Conservation (phyloP, 2,797 vertebrate species). For the Mareca penelope region DNA sequence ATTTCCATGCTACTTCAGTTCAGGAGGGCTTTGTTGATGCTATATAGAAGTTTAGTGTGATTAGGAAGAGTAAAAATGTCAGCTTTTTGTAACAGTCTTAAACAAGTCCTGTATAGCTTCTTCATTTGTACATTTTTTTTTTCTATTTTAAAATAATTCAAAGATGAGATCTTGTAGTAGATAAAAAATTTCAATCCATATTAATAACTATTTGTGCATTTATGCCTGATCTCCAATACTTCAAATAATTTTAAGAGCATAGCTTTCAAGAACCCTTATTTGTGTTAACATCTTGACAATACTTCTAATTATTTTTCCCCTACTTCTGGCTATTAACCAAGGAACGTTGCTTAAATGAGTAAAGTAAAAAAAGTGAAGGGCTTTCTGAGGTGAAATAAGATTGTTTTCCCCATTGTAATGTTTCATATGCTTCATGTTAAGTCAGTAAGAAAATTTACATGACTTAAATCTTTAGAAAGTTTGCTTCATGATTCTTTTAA, state of each 20-base stretch:
- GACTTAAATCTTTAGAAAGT: background rate
- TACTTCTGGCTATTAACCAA: background rate
- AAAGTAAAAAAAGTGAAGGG: background rate
- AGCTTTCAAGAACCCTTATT: background rate
- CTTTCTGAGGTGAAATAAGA: background rate
- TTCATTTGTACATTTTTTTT: background rate
- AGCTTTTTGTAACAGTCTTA: background rate
- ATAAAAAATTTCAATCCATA: background rate
- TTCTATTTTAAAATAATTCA: background rate
- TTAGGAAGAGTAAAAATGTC: no score
- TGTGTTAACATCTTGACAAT: background rate
- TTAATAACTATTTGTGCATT: background rate
- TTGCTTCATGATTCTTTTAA: background rate
- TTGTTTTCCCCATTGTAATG: background rate
- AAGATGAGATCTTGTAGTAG: background rate
- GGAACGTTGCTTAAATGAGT: background rate
- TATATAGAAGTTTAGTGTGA: background rate
- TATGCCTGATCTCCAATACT: background rate
- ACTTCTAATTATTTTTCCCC: background rate
- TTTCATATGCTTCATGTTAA: background rate
- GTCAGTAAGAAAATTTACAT: background rate
- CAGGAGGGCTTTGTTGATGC: background rate
- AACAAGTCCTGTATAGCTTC: background rate
- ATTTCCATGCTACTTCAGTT: background rate
- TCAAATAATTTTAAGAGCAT: background rate